Conservation (phyloP, 2,797 vertebrate species). For the Enteromius paludinosus region DNA sequence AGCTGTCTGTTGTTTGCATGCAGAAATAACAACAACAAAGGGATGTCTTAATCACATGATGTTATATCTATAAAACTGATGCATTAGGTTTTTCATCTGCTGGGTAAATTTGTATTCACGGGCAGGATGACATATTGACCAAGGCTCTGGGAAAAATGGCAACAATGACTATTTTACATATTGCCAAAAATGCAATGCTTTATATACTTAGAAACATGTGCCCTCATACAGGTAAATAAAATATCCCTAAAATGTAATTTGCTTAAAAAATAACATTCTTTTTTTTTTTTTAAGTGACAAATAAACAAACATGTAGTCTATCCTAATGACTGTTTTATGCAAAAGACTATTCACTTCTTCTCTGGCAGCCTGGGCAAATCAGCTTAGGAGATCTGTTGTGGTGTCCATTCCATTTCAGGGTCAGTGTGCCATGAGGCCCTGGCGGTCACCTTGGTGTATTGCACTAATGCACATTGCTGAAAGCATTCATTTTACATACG, state of each 20-base stretch:
- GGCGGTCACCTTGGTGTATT: constrained; percentile 60
- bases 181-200: neutral
- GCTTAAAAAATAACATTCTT: neutral
- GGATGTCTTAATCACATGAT: neutral
- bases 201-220: neutral
- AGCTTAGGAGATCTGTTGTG: constrained; percentile 52
- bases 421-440: constrained; percentile 47
- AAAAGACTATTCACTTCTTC: constrained; percentile 48
- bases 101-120: neutral
- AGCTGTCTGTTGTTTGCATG: constrained; percentile 32
- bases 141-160: neutral
- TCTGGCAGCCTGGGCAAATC: constrained; percentile 54
- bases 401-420: constrained; percentile 48
- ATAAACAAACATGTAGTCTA: neutral
- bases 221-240: neutral
- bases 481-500: constrained; percentile 22
- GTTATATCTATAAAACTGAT: constrained; percentile 5
- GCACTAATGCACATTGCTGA: constrained; percentile 33
- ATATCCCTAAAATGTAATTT: neutral
- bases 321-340: constrained; percentile 9
- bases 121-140: neutral
- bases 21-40: neutral
- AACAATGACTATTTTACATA: too few species aligned
- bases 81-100: neutral
- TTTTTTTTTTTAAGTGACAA: too few species aligned